Base-by-base conservation (phyloP, 2,797 vertebrate species). In the Orientallactaga sibirica region DNA sequence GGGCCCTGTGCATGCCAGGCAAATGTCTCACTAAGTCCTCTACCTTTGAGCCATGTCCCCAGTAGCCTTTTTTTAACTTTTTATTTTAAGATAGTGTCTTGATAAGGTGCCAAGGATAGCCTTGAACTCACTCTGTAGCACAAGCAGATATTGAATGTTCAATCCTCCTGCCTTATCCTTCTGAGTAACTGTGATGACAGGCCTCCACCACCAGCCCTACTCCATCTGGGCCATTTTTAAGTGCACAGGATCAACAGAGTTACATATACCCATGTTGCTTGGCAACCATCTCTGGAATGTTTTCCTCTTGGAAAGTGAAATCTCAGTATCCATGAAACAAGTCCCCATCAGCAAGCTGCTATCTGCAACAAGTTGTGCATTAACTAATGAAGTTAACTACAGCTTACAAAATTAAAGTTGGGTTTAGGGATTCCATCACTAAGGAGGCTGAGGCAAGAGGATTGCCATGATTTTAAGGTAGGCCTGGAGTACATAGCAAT, bases 371-470 rank as follows among this genome's bases (percentile, higher is more conserved):
- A 85, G 52, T 78, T 92, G 24, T 74, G 4, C 37, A 52, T 70
- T 85, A 67, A 68, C 77, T 86, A 67, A 37, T 78, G 37, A 94
- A 86, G 84, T 43, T 19, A 67, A 73, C 64, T 52, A 25, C 43
- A 68, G 7, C 88, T 88, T 2, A 24, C n/a, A 88, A 86, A 93
- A 62, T 55, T 61, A 74, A 74, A 29, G 29, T 33, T 86, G 68
- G 14, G 1, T 55, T 29, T n/a, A n/a, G 55, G 29, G 10, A 62
- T n/a, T 19, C 41, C 71, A 75, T 43, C 37, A 62, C 58, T 64
- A 86, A 62, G 55, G 58, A 43, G 7, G 22, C 67, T 25, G n/a
- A 85, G 37, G 25, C 29, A 64, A 71, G 33, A 64, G 25, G 37
- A 15, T n/a, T 24, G 27, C 19, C 27, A 86, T 43, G 71, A 75